A percentile compares a stretch with the other conserved stretches of the same genome.
Evolutionary conservation across 1,140 invertebrate genomes (phyloP).

Genomic region (Teleopsis dalmanni): DNA sequence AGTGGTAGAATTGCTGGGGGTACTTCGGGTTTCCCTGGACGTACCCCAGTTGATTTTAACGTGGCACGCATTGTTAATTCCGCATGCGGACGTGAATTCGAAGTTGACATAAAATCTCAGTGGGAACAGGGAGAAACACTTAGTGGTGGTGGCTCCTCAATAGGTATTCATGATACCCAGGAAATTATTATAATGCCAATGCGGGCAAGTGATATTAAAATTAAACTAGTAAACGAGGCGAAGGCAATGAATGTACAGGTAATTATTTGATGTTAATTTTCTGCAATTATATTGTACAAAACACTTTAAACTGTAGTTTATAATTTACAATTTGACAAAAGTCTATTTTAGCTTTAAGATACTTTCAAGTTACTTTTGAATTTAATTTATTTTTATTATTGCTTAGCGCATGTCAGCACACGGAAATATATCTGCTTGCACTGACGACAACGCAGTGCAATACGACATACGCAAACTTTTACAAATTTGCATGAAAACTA

Average conservation of each 20-base stretch:
- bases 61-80: conserved; percentile 35
- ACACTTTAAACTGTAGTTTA: background rate
- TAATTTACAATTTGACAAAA: background rate
- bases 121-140: conserved; percentile 25
- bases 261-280: background rate
- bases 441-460: conserved; percentile 30
- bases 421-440: conserved; percentile 15
- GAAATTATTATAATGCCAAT: conserved; percentile 35
- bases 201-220: conserved; percentile 36
- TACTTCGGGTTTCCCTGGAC: conserved; percentile 21
- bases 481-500: conserved; percentile 38
- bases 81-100: conserved; percentile 35
- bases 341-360: background rate
- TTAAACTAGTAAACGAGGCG: conserved; percentile 38
- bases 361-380: background rate
- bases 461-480: conserved; percentile 35
- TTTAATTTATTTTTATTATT: background rate
- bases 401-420: conserved; percentile 22
- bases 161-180: conserved; percentile 21
- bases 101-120: conserved; percentile 33
- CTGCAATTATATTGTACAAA: background rate
- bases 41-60: conserved; percentile 38
- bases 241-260: conserved; percentile 39
- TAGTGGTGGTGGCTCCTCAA: background rate
- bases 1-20: conserved; percentile 25